phyloP scores from a whole-genome alignment of 2,888 invertebrate species.

The Melitaea athalia region DNA sequence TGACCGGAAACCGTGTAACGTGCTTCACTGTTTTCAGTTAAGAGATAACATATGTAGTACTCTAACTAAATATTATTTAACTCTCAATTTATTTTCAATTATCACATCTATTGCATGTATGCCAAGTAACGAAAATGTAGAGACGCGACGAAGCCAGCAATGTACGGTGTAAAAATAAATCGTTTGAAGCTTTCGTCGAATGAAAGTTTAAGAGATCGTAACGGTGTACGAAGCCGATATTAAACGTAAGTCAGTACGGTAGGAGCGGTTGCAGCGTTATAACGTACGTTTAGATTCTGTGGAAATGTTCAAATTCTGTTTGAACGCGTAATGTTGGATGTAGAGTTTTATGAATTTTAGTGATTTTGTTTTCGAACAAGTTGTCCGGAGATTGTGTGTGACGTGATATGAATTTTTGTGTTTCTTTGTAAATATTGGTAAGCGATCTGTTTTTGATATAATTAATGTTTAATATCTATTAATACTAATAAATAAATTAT shows the following conservation, averaged over 20 bases:
- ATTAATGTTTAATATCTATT: background rate
- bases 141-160: conserved; percentile 10
- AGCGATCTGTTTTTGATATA: conserved; percentile 6
- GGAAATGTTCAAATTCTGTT: conserved; percentile 30
- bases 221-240: conserved; percentile 20
- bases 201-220: conserved; percentile 23
- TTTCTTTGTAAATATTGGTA: conserved; percentile 20
- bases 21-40: conserved; percentile 28
- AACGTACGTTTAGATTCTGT: conserved; percentile 55
- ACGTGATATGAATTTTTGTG: background rate
- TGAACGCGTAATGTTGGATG: conserved; percentile 14
- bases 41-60: conserved; percentile 14
- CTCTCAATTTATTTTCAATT: background rate
- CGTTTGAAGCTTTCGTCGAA: background rate
- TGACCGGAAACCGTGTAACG: conserved; percentile 32
- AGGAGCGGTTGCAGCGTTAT: conserved; percentile 55
- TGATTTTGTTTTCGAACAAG: background rate
- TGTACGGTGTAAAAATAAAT: conserved; percentile 10
- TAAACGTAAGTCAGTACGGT: conserved; percentile 53
- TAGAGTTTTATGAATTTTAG: conserved; percentile 17
- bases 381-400: conserved; percentile 5
- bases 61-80: conserved; percentile 1
- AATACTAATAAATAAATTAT: background rate
- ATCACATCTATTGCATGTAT: conserved; percentile 12
- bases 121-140: background rate